Percentiles rank a stretch among this genome's conserved stretches.
Evolutionary conservation across 2,888 invertebrate species (phyloP).

Genomic region (Spicauda simplicius): DNA sequence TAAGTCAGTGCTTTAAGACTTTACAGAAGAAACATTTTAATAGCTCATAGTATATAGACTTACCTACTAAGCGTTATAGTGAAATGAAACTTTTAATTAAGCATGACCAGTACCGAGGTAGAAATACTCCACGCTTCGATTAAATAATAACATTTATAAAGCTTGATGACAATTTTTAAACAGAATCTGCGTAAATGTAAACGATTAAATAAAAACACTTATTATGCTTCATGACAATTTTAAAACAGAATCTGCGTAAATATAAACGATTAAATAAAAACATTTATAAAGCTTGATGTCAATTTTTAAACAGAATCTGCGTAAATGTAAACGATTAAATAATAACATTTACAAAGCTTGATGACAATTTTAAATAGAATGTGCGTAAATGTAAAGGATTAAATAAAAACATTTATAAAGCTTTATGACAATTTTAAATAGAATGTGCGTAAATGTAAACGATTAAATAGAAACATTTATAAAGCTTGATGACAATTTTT

Average conservation of each 20-base stretch:
- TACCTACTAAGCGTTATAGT: not conserved
- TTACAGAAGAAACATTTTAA: not conserved
- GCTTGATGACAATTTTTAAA: not conserved
- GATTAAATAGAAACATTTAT: too few species aligned
- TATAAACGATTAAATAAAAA: not conserved
- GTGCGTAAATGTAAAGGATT: not conserved
- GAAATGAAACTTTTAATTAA: not conserved
- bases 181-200: not conserved
- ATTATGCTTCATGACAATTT: not conserved
- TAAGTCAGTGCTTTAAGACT: not conserved
- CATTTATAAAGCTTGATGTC: not conserved
- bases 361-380: not conserved
- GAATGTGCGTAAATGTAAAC: too few species aligned
- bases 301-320: not conserved
- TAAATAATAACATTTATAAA: not conserved
- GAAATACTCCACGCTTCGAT: not conserved
- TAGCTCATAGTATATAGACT: too few species aligned
- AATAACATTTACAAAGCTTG: too few species aligned
- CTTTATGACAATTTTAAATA: too few species aligned
- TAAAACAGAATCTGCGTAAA: not conserved
- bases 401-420: too few species aligned
- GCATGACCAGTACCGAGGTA: not conserved
- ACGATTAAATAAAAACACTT: not conserved
- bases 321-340: not conserved
- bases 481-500: too few species aligned